Base-by-base conservation (phyloP, 2,888 invertebrate genomes). In the Hoplodrina blanda region DNA sequence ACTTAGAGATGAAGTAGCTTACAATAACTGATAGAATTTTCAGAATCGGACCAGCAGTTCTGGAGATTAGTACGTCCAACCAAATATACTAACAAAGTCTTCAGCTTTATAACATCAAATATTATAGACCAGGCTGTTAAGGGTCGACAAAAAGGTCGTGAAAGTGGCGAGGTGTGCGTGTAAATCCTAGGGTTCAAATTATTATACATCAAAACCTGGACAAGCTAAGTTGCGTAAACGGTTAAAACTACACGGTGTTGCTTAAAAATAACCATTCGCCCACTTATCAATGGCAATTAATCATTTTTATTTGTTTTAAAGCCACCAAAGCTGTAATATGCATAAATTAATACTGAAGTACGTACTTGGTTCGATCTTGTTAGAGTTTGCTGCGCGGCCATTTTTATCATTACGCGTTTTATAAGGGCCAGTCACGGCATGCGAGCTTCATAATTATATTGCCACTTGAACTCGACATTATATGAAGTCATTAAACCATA, bases 391-490 rank as follows among this genome's bases (percentile, higher is more conserved):
- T 64, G 73, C 74, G 81, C 78, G 63, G 75, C 79, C 77, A 72
- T 83, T 86, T 86, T 87, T 86, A 88, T 88, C 84, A 85, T 81
- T 79, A 76, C 68, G 67, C 76, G 64, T 83, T 82, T 91, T 91
- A 91, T 90, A 91, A 87, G 88, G 78, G 59, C 62, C 62, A 87
- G 90, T 91, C 91, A 91, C 91, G 90, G 68, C 81, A 88, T 76
- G 79, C 82, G 25, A 81, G 67, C 59, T 64, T 72, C 50, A 62
- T 81, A 75, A 84, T 78, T 80, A 82, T 61, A 69, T 71, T 66
- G 68, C 73, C 68, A 76, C 70, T 76, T 70, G 62, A 70, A 56
- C 62, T 76, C 63, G 61, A 62, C 65, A 65, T 66, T 69, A 52
- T 79, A 79, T 80, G 56, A 80, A 80, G 79, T 80, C 62, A 76